These are phyloP conservation scores for Lycodopsis pacificus DNA, from an alignment of 2,797 vertebrate species.

Conservation along the genomic window DNA sequence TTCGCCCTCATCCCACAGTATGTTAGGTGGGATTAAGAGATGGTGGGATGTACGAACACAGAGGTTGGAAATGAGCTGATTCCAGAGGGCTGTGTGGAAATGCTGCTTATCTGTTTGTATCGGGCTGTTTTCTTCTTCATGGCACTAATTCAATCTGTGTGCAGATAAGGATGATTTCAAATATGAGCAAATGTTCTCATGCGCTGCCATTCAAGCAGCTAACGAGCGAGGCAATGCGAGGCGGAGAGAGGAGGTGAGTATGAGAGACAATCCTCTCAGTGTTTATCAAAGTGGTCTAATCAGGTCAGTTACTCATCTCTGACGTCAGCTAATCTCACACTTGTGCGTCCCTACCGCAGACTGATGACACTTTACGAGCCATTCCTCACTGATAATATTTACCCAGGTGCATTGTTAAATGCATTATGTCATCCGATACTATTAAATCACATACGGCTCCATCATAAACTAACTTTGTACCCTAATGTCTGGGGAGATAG, in stretches of 20 bases:
- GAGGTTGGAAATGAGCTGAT: constrained; percentile 72
- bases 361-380: constrained; percentile 75
- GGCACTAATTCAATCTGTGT: constrained; percentile 63
- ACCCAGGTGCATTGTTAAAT: constrained; percentile 74
- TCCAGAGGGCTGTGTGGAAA: constrained; percentile 66
- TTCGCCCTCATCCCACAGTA: constrained; percentile 70
- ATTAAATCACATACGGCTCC: constrained; percentile 74
- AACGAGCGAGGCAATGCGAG: constrained; percentile 52
- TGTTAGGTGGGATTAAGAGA: constrained; percentile 72
- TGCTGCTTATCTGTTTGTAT: constrained; percentile 64
- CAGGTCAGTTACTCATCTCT: constrained; percentile 79
- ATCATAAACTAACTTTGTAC: constrained; percentile 63
- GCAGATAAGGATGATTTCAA: constrained; percentile 66
- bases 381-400: constrained; percentile 73
- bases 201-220: constrained; percentile 49
- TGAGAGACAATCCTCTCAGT: constrained; percentile 69
- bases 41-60: constrained; percentile 66
- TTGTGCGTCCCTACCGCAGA: constrained; percentile 65
- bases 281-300: constrained; percentile 80
- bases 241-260: constrained; percentile 55
- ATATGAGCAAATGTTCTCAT: constrained; percentile 63
- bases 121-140: constrained; percentile 58
- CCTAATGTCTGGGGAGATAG: constrained; percentile 69
- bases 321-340: constrained; percentile 78
- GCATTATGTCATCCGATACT: constrained; percentile 66